phyloP scores from a whole-genome alignment of 2,113 vertebrate species.

The Gallinago jamesoni region DNA sequence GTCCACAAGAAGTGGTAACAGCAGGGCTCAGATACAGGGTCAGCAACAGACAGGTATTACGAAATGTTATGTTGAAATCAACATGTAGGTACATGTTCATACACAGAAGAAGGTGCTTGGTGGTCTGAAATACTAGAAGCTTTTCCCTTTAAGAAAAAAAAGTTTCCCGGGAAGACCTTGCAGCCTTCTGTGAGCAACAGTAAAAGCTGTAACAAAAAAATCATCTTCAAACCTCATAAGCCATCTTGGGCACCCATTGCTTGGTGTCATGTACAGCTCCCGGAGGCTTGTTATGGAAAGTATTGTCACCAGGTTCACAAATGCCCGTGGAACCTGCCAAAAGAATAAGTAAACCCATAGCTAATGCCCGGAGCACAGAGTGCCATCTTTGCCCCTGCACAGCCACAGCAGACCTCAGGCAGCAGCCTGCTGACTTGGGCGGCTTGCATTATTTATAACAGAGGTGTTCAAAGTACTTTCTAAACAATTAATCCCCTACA shows the following conservation, averaged over 20 bases:
- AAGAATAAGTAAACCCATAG: background rate
- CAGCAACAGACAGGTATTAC: background rate
- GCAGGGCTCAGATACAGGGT: background rate
- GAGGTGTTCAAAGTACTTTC: background rate
- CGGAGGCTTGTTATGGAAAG: conserved; percentile 52
- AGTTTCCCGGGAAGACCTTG: background rate
- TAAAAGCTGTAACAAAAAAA: background rate
- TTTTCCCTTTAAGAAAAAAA: background rate
- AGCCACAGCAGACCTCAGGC: background rate
- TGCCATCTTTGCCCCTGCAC: background rate
- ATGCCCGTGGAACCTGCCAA: conserved; percentile 75
- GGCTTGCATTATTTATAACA: background rate
- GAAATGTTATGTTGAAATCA: background rate
- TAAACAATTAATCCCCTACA: background rate
- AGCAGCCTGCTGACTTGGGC: background rate
- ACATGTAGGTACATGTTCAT: background rate
- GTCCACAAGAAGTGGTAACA: background rate
- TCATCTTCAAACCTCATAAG: conserved; percentile 69
- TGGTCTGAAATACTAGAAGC: background rate
- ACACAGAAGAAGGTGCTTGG: background rate
- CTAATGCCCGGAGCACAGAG: background rate
- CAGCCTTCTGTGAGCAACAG: background rate
- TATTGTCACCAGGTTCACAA: conserved; percentile 74
- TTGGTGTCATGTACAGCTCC: conserved; percentile 18
- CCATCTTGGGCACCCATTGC: conserved; percentile 27